A percentile compares a stretch with the other conserved stretches of the same genome.
Conservation (phyloP, 1,140 invertebrate genomes). For the Bacillus rossius region DNA sequence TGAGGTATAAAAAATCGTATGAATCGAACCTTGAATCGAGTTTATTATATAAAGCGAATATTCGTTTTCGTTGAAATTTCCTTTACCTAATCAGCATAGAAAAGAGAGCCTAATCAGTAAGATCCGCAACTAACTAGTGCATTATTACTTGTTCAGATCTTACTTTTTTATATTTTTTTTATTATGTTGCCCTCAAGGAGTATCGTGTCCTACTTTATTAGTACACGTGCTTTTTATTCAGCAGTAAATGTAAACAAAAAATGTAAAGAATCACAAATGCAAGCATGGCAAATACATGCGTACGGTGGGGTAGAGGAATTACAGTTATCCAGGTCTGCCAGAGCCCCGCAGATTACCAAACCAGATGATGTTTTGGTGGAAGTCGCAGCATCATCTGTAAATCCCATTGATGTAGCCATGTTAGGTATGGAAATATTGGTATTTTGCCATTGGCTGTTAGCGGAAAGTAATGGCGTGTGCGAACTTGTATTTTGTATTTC, state of each 20-base stretch:
- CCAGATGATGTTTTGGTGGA: constrained; percentile 73
- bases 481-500: not conserved
- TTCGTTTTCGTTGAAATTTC: no score
- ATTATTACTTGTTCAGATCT: no score
- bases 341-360: constrained; percentile 59
- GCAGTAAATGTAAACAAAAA: not conserved
- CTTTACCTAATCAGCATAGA: no score
- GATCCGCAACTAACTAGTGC: no score
- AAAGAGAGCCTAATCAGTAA: no score
- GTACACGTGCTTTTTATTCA: no score
- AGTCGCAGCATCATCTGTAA: constrained; percentile 78
- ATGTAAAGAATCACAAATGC: constrained; percentile 48
- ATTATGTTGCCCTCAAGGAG: no score
- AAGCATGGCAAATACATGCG: constrained; percentile 69
- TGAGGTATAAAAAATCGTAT: no score
- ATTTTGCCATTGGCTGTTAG: not conserved
- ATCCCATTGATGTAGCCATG: constrained; percentile 90
- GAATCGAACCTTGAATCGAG: no score
- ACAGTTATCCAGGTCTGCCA: constrained; percentile 50
- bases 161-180: no score
- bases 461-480: not conserved
- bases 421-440: constrained; percentile 47
- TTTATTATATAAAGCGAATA: no score
- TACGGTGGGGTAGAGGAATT: constrained; percentile 65
- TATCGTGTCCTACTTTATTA: no score